Conservation (phyloP, 1,140 invertebrate species). For the Hirudo medicinalis region DNA sequence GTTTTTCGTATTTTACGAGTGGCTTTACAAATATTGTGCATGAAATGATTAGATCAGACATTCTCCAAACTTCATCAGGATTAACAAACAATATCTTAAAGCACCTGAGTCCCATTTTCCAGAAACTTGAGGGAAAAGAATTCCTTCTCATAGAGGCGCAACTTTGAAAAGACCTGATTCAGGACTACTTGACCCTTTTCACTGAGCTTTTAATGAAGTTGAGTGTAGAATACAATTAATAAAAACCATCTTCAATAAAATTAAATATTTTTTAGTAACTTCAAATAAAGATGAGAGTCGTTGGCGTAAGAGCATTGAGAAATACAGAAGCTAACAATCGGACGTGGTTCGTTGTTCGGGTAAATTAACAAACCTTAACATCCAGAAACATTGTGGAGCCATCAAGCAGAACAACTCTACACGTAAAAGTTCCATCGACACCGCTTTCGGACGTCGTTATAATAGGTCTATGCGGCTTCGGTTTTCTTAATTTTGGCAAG, state of each 20-base stretch:
- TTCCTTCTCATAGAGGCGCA: no score
- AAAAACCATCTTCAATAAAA: no score
- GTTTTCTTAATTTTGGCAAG: neutral
- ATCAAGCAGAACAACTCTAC: slow-evolving; percentile 1
- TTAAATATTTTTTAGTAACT: no score
- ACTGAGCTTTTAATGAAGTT: no score
- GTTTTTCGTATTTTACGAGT: neutral
- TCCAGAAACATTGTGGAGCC: neutral
- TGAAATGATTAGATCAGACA: neutral
- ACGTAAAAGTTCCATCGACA: neutral
- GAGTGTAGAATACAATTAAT: no score
- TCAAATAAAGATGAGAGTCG: no score
- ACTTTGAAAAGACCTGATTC: no score
- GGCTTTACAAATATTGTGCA: neutral
- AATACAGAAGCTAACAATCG: neutral
- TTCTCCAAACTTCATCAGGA: no score
- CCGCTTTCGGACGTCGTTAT: neutral
- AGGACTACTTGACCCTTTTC: no score
- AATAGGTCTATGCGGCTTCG: neutral
- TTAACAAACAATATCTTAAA: no score
- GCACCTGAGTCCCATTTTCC: no score
- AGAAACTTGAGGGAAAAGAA: no score
- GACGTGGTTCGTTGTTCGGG: neutral
- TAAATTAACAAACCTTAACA: slow-evolving; percentile 1
- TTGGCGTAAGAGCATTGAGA: neutral